Conservation (phyloP, 2,888 invertebrate genomes). For the Chromoteleia sp. region DNA sequence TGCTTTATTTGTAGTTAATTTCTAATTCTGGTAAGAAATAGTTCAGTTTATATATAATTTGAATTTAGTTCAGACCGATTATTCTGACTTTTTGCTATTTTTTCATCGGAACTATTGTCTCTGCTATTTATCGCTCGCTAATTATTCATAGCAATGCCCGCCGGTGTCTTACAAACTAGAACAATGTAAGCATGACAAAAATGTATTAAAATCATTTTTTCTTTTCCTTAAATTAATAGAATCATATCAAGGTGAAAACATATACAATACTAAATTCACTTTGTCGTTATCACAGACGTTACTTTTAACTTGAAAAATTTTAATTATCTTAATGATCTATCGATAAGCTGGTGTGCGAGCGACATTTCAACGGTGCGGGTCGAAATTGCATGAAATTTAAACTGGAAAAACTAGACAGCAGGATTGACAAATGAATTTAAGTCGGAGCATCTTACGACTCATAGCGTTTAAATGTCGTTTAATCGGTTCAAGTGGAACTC, state of each 20-base stretch:
- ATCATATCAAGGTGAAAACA: not conserved
- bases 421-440: slow-evolving; percentile 25
- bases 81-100: no score
- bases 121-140: no score
- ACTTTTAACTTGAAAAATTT: slow-evolving; percentile 20
- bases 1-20: no score
- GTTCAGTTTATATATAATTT: no score
- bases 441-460: slow-evolving; percentile 13
- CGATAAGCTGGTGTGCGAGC: slow-evolving; percentile 14
- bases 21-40: no score
- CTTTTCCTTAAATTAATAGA: not conserved
- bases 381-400: slow-evolving; percentile 17
- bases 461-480: slow-evolving; percentile 38
- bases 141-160: not conserved
- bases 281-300: not conserved
- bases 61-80: no score
- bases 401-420: not conserved
- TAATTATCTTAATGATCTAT: slow-evolving; percentile 33
- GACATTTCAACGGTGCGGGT: slow-evolving; percentile 26
- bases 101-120: no score
- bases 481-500: slow-evolving; percentile 12
- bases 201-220: slow-evolving; percentile 8
- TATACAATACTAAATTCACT: slow-evolving; percentile 6
- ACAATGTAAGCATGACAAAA: slow-evolving; percentile 31
- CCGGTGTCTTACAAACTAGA: slow-evolving; percentile 20